Base-by-base conservation (phyloP, 1,140 invertebrate genomes). In the Camponotus floridanus region DNA sequence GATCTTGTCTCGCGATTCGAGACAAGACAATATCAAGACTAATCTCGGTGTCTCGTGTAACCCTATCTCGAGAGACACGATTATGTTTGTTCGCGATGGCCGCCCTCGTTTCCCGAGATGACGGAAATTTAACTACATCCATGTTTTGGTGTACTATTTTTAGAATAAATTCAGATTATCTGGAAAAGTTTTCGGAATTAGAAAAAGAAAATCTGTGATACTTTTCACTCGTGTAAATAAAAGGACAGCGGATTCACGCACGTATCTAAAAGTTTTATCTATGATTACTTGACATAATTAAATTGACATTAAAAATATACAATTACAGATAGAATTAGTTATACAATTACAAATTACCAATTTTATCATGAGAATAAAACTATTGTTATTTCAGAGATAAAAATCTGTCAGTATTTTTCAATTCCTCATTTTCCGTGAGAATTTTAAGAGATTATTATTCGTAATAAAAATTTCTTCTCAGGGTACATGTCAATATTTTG, bases 41-140 rank as follows among this genome's bases (percentile, higher is more conserved):
- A 26, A 26, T 26, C 26, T 26, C 1, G 26, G 26, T 26, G 26
- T 26, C 26, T 26, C 26, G 26, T 26, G 26, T 26, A 26, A 26
- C 26, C 26, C 26, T 26, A 26, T 1, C 26, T 26, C 48, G 45
- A 26, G 45, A 78, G 61, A 65, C 78, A 76, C 86, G 83, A 89
- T 89, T 88, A 88, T 71, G 55, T 59, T 86, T 78, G 71, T 83
- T 76, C 68, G 70, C 59, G 65, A 70, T 39, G 13, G 15, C 7
- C 42, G 68, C 42, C 67, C 18, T 61, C 26, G 31, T 65, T 81
- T 74, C 39, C 33, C 79, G n/a, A 45, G 4, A 26, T 33, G 64
- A 36, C 67, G 55, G 31, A 68, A 70, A 57, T 70, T 70, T 71
- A 51, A 71, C 21, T 68, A 67, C 21, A 39, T 45, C 18, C 11